Conservation (phyloP, 1,140 invertebrate species). For the Saccostrea cuccullata region DNA sequence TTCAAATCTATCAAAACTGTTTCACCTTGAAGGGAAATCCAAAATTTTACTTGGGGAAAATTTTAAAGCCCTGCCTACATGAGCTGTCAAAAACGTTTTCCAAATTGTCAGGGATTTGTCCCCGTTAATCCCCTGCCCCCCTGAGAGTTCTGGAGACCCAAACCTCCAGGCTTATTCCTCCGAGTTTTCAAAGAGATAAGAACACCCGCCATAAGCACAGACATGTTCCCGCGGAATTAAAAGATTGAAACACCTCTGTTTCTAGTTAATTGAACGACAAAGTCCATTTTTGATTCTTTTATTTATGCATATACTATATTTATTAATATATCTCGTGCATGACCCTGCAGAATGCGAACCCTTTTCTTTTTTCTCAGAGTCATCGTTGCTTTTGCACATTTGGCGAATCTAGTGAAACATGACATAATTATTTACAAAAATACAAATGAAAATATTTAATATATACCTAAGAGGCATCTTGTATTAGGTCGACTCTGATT, state of each 20-base stretch:
- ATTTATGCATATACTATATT: not conserved
- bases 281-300: constrained; percentile 18
- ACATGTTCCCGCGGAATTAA: constrained; percentile 29
- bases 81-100: constrained; percentile 22
- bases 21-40: constrained; percentile 28
- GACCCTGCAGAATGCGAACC: no score
- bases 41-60: constrained; percentile 14
- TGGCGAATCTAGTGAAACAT: no score
- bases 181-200: constrained; percentile 16
- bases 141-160: constrained; percentile 3
- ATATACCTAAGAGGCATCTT: no score
- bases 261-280: constrained; percentile 28
- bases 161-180: constrained; percentile 15
- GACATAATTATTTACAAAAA: no score
- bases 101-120: constrained; percentile 35
- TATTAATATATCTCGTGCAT: not conserved
- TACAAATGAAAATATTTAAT: no score
- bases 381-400: no score
- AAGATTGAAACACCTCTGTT: constrained; percentile 35
- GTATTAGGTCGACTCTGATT: no score
- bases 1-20: constrained; percentile 32
- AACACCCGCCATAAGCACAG: not conserved
- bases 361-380: no score
- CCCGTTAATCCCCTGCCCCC: constrained; percentile 12
- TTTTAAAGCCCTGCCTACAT: constrained; percentile 21